Evolutionary conservation across 2,113 vertebrate genomes (phyloP), one percentile per base, ranked within the genome.

Genomic region (Bubo blakistoni): DNA sequence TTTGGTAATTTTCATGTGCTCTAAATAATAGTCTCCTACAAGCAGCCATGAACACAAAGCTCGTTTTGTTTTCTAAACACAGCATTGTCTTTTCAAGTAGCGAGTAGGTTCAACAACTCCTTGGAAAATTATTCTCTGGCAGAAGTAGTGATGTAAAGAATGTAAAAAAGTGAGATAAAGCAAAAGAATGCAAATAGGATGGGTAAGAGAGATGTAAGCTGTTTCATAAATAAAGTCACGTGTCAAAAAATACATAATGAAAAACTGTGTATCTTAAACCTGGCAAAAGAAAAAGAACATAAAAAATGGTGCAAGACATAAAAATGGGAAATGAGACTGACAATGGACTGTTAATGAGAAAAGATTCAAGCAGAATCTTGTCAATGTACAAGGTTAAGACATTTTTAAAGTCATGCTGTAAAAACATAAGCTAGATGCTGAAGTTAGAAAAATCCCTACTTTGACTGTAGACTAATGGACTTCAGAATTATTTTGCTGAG

Each of bases 31-130:
- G 32, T 46, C 4, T 89, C 12, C 21, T 7, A 16, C 15, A 55
- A 74, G 26, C 20, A 86, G 25, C 22, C 34, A 36, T 25, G 80
- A 66, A 42, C 19, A 81, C 7, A 84, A 78, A 87, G 2, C 17
- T 86, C 83, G 30, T 71, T 89, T 55, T 52, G 40, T 80, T 94
- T 95, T 94, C 78, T 85, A 92, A 97, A 77, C 7, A 81, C n/a
- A 40, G 2, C 14, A 38, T 81, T 93, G 44, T 88, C 66, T 97
- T 81, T 71, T 34, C 80, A 78, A 93, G 46, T 59, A 76, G 20
- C 25, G 81, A 17, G 14, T 6, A 55, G 63, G 5, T 52, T 96
- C 27, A 30, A 9, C 3, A 52, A 6, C 30, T 66, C 82, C 84
- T 67, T 32, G 4, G 24, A 42, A 82, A 90, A 83, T 90, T 91